Percentiles rank a stretch among this genome's conserved stretches.
Evolutionary conservation across 1,140 invertebrate genomes (phyloP).

Genomic region (Listronotus oregonensis): DNA sequence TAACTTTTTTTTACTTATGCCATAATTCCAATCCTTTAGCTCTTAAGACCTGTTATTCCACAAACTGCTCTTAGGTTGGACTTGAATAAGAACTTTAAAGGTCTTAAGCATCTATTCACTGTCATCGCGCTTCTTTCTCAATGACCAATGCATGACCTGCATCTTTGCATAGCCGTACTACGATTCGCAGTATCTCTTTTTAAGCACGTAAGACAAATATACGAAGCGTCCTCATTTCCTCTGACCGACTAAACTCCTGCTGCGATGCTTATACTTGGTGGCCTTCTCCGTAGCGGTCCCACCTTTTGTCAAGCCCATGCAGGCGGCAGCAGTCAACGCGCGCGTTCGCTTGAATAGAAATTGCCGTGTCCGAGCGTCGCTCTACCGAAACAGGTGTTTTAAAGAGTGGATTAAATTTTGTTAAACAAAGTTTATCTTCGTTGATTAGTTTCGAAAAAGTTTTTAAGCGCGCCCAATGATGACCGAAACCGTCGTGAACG

Average conservation of each 20-base stretch:
- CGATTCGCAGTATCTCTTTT: no score
- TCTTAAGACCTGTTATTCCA: no score
- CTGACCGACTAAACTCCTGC: conserved; percentile 3
- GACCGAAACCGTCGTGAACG: conserved; percentile 70
- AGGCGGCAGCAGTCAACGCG: conserved; percentile 10
- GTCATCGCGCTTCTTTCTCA: neutral
- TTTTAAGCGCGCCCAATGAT: conserved; percentile 57
- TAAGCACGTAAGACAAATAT: neutral
- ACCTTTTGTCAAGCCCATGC: conserved; percentile 21
- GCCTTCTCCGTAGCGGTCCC: conserved; percentile 27
- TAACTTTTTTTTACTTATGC: no score
- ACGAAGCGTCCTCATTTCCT: conserved; percentile 16
- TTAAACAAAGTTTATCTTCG: conserved; percentile 3
- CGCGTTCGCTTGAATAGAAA: conserved; percentile 15
- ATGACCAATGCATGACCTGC: no score
- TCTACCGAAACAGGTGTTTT: conserved; percentile 25
- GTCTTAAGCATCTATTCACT: no score
- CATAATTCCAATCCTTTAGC: no score
- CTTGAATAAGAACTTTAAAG: no score
- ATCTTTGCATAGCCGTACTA: no score
- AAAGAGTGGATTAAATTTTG: neutral
- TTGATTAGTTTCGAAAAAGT: neutral
- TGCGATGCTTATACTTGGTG: conserved; percentile 22
- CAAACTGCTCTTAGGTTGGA: no score
- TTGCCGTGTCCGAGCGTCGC: conserved; percentile 7